phyloP scores from a whole-genome alignment of 2,113 vertebrate genomes.

The Lepisosteus oculatus region DNA sequence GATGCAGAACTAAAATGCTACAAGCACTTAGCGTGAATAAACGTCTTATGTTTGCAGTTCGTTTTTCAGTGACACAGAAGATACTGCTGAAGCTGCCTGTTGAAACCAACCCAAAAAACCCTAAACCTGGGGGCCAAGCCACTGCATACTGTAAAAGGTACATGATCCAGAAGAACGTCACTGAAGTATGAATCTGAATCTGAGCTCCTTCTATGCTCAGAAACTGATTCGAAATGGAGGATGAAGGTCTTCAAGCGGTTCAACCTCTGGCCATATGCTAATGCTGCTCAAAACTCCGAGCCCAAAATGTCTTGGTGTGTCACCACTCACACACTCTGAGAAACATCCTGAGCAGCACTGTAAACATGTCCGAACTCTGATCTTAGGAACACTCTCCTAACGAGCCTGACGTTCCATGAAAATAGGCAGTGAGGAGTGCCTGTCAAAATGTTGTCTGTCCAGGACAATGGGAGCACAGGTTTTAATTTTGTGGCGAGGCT shows the following conservation, averaged over 20 bases:
- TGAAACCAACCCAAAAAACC: slow-evolving; percentile 29
- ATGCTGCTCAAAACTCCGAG: slow-evolving; percentile 51
- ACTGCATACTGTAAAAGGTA: too few relatives aligned
- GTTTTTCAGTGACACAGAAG: too few relatives aligned
- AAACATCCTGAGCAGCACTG: slow-evolving; percentile 75
- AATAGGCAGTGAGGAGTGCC: slow-evolving; percentile 4
- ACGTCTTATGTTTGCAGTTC: too few relatives aligned
- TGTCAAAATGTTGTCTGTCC: slow-evolving; percentile 25
- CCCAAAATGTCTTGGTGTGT: slow-evolving; percentile 64
- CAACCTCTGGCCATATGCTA: slow-evolving; percentile 22
- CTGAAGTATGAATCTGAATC: slow-evolving; percentile 55
- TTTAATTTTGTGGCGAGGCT: slow-evolving; percentile 58
- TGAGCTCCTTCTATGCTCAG: slow-evolving; percentile 9
- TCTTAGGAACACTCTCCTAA: slow-evolving; percentile 44
- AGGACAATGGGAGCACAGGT: slow-evolving; percentile 64
- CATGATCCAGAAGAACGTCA: neutral
- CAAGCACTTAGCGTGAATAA: too few relatives aligned
- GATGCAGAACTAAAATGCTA: neutral
- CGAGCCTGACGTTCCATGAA: slow-evolving; percentile 50
- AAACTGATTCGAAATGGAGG: too few relatives aligned
- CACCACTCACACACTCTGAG: slow-evolving; percentile 45
- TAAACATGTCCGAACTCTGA: slow-evolving; percentile 77
- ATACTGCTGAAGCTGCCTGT: neutral
- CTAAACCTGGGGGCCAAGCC: slow-evolving; percentile 14
- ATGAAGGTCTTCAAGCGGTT: slow-evolving; percentile 16